Evolutionary conservation across 2,888 invertebrate genomes (phyloP), one percentile per base, ranked within the genome.

Genomic region (Lasioglossum calceatum): DNA sequence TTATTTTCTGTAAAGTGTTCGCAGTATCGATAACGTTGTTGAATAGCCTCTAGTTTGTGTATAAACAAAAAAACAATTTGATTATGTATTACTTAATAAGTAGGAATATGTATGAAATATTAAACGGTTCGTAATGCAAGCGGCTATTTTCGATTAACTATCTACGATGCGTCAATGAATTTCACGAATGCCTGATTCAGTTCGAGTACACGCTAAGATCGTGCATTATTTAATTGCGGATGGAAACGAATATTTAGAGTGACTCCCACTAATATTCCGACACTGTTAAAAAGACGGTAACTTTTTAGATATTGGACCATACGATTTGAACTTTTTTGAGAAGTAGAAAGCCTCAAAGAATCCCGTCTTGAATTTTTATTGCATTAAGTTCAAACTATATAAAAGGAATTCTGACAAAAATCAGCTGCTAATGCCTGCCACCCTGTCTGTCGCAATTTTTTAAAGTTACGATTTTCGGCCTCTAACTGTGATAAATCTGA

Each of bases 31-130:
- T 89, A 85, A 92, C 92, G 91, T 94, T 93, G 93, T 93, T 94
- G 93, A 90, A 90, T 94, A 94, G 91, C 92, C 90, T 91, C 92
- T 93, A 94, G 92, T 93, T 94, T 93, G 92, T 94, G 94, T 94
- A 94, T 93, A 93, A 54, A 54, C 92, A 93, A 89, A 64, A 64
- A 32, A 36, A 64, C 32, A 32, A 32, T 32, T 91, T 91, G 92
- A 93, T 91, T 92, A 92, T 93, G 91, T 92, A 92, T 92, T 92
- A 92, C 92, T 84, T 92, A 93, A 94, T 94, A 94, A 93, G 93
- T 90, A 89, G 90, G 90, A 74, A 77, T 72, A 80, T 75, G 64
- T 85, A 87, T 67, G 77, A 77, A 75, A 78, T 79, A 85, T 44
- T 80, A 79, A 27, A 70, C 32, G 64, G 82, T 81, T 81, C 77